Evolutionary conservation across 2,888 invertebrate species (phyloP).

Genomic region (Agriotes lineatus): DNA sequence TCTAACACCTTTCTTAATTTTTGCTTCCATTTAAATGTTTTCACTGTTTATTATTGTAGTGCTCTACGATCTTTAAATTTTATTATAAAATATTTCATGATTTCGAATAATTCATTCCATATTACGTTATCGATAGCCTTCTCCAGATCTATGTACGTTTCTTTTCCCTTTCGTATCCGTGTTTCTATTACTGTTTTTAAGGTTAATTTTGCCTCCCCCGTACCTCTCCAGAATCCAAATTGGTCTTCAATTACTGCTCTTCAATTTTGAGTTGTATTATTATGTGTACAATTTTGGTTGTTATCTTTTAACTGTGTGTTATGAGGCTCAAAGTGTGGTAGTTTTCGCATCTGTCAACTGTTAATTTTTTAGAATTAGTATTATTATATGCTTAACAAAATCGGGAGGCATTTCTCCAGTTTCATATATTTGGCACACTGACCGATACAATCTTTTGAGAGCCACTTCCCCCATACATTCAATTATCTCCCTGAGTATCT

Average conservation of each 20-base stretch:
- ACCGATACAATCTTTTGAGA: not conserved
- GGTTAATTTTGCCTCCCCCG: not conserved
- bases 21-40: not conserved
- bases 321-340: no score
- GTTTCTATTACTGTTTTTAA: not conserved
- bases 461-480: not conserved
- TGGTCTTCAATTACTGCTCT: not conserved
- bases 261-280: not conserved
- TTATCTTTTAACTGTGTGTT: no score
- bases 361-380: no score
- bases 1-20: not conserved
- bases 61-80: no score
- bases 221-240: not conserved
- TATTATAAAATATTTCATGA: not conserved
- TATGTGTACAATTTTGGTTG: not conserved
- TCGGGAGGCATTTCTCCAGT: no score
- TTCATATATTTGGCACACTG: not conserved
- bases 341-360: no score
- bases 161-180: not conserved
- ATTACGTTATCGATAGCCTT: not conserved
- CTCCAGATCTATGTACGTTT: not conserved
- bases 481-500: not conserved
- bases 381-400: no score
- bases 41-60: not conserved
- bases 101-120: not conserved